These are phyloP conservation scores for Lepus americanus DNA, from an alignment of 2,113 vertebrate genomes.

Conservation along the genomic window DNA sequence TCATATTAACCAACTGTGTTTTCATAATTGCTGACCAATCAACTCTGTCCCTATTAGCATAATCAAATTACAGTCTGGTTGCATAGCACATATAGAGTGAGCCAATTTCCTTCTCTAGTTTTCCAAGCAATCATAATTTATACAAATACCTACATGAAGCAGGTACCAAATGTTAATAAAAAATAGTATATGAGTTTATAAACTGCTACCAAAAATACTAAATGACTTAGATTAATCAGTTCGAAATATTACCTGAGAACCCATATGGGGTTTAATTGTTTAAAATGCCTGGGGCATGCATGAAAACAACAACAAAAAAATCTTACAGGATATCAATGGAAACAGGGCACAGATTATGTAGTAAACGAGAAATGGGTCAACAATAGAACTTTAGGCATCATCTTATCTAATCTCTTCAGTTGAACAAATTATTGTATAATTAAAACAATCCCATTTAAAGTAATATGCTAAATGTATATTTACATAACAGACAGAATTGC, in stretches of 20 bases:
- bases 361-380: not conserved
- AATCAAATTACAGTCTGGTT: not conserved
- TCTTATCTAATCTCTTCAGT: not conserved
- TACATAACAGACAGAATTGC: not conserved
- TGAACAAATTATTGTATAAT: not conserved
- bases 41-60: not conserved
- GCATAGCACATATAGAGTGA: not conserved
- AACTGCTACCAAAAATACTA: not conserved
- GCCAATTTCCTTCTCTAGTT: not conserved
- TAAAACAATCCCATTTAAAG: not conserved
- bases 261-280: not conserved
- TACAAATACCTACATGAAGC: not conserved
- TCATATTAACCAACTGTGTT: not conserved
- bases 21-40: not conserved
- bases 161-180: not conserved
- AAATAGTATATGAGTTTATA: constrained; percentile 22
- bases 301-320: not conserved
- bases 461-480: not conserved
- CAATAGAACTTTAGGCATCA: not conserved
- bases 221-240: not conserved
- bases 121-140: not conserved
- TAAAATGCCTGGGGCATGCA: not conserved
- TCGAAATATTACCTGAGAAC: not conserved
- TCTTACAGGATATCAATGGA: not conserved
- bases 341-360: not conserved